Base-by-base conservation (phyloP, 2,797 vertebrate genomes). In the Pseudomugil gertrudae region DNA sequence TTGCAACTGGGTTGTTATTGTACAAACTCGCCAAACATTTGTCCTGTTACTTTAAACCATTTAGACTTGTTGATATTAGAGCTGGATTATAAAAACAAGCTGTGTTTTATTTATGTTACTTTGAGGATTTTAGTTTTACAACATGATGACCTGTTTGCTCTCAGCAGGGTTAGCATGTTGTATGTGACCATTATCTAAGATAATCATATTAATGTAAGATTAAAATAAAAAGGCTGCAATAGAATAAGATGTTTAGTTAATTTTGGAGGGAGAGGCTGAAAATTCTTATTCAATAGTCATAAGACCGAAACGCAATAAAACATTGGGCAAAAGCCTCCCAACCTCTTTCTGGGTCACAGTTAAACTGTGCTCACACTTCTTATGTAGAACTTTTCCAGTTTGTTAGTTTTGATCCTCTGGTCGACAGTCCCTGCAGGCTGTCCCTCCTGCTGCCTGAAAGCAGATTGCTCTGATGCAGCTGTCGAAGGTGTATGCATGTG, bases 401-500 rank as follows among this genome's bases (percentile, higher is more conserved):
- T 64, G 76, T 32, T 57, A 9, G 57, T 59, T 63, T 14, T 51
- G 33, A 62, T 57, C 57, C 51, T 61, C n/a, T 27, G 54, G 66
- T 51, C 29, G 33, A 32, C 26, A 1, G 6, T 56, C 62, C 72
- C 72, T 58, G 11, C 14, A 10, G 71, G 61, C 21, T 33, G 58
- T 56, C 76, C 45, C 54, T 74, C 17, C 19, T 0, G 17, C 54
- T 57, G 52, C 64, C 72, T 76, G 50, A 9, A 13, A 73, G 65
- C 62, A 35, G 68, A 75, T 63, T 63, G 58, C 10, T 62, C 47
- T 38, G 45, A 48, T 40, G 47, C 38, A 23, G 2, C 66, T 52
- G 30, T 29, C 27, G 50, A 32, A 51, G 32, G 71, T 43, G 10
- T 65, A 56, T 57, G 74, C 65, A 61, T 55, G 58, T 54, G 54